phyloP scores from a whole-genome alignment of 53 echinoderm and acorn worm species.

The Echinometra lucunter region DNA sequence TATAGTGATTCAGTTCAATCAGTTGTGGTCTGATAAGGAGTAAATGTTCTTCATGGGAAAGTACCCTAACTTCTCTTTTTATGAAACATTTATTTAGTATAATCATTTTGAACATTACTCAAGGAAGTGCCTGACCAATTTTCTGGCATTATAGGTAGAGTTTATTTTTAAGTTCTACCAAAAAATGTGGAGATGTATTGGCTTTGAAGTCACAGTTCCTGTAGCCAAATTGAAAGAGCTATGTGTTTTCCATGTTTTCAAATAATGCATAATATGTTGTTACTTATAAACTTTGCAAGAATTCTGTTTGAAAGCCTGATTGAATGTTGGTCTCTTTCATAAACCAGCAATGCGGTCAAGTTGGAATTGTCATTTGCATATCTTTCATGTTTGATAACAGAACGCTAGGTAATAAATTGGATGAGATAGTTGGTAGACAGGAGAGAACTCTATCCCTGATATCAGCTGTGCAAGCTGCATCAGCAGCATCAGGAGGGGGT shows the following conservation, averaged over 20 bases:
- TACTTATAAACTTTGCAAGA: neutral
- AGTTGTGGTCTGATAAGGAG: neutral
- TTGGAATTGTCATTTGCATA: neutral
- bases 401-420: conserved; percentile 78
- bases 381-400: neutral
- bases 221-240: no score
- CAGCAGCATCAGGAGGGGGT: conserved; percentile 16
- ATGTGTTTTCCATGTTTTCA: neutral
- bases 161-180: neutral
- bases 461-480: conserved; percentile 51
- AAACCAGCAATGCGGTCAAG: neutral
- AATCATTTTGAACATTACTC: neutral
- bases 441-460: conserved; percentile 92
- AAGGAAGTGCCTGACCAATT: neutral
- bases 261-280: neutral
- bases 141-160: neutral
- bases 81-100: neutral
- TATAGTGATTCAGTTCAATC: no score
- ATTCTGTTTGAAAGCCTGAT: neutral
- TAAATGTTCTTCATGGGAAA: neutral
- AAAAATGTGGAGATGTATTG: no score
- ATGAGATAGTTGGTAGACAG: conserved; percentile 96
- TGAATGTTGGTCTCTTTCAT: no score
- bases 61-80: neutral
- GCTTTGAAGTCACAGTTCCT: no score